phyloP scores from a whole-genome alignment of 2,888 invertebrate genomes.

The Lochmaea capreae region DNA sequence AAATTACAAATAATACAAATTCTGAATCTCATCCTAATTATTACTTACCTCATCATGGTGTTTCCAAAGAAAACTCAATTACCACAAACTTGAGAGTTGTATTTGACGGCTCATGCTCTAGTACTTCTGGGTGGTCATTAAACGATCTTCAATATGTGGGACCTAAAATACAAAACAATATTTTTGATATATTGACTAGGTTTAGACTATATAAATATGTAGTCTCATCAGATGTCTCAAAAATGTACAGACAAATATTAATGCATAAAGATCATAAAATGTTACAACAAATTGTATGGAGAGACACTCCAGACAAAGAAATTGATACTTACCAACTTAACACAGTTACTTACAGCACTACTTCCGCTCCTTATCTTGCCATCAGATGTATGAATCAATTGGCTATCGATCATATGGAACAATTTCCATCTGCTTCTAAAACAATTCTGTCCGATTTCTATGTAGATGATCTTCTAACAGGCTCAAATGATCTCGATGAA shows the following conservation, averaged over 20 bases:
- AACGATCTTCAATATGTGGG: background rate
- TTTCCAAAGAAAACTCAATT: background rate
- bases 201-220: background rate
- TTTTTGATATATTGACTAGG: background rate
- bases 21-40: background rate
- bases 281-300: background rate
- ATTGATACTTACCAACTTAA: background rate
- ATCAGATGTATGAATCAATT: too few species aligned
- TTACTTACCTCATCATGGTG: background rate
- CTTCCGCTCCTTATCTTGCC: background rate
- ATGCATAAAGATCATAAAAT: background rate
- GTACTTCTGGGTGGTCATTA: background rate
- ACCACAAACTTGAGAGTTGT: background rate
- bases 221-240: background rate
- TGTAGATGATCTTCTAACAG: background rate
- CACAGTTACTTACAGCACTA: background rate
- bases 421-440: background rate
- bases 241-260: background rate
- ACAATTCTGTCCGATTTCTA: background rate
- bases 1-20: background rate
- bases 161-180: background rate
- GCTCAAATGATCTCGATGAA: background rate
- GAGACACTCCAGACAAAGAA: background rate
- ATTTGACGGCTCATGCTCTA: background rate
- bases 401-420: background rate